Percentiles rank a stretch among this genome's conserved stretches.
Conservation (phyloP, 2,888 invertebrate genomes). For the Cheilosia vulpina region DNA sequence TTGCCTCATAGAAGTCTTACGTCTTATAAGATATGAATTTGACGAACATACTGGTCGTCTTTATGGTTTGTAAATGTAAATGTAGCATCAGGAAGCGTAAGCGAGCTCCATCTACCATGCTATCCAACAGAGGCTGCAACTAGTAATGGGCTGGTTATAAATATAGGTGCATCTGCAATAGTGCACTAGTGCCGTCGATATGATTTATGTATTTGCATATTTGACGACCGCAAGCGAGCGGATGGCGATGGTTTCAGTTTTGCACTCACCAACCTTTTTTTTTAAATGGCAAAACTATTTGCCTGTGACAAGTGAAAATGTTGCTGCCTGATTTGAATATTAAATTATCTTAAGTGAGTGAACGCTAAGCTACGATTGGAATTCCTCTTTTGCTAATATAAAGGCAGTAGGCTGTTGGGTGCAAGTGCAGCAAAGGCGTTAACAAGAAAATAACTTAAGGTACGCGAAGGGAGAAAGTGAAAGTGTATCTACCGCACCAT, state of each 20-base stretch:
- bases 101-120: slow-evolving; percentile 3
- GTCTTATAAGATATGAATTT: slow-evolving; percentile 22
- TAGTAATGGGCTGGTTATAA: background rate
- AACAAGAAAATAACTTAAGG: slow-evolving; percentile 1
- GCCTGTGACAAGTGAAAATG: slow-evolving; percentile 66
- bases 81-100: slow-evolving; percentile 11
- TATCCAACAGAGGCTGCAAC: background rate
- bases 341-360: slow-evolving; percentile 43
- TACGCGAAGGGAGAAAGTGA: slow-evolving; percentile 49
- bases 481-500: slow-evolving; percentile 37
- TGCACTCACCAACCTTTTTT: slow-evolving; percentile 20
- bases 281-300: slow-evolving; percentile 64
- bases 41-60: slow-evolving; percentile 1
- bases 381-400: slow-evolving; percentile 33
- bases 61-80: background rate
- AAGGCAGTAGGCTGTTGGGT: slow-evolving; percentile 27
- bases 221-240: slow-evolving; percentile 28
- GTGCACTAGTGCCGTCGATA: slow-evolving; percentile 11
- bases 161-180: slow-evolving; percentile 9
- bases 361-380: slow-evolving; percentile 34
- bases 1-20: slow-evolving; percentile 25
- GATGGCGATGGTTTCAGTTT: slow-evolving; percentile 33
- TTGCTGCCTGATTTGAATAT: slow-evolving; percentile 64
- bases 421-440: slow-evolving; percentile 27
- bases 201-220: slow-evolving; percentile 43